Evolutionary conservation across 2,797 vertebrate species (phyloP), one percentile per base, ranked within the genome.

Genomic region (Microctenopoma stevenorrisi): DNA sequence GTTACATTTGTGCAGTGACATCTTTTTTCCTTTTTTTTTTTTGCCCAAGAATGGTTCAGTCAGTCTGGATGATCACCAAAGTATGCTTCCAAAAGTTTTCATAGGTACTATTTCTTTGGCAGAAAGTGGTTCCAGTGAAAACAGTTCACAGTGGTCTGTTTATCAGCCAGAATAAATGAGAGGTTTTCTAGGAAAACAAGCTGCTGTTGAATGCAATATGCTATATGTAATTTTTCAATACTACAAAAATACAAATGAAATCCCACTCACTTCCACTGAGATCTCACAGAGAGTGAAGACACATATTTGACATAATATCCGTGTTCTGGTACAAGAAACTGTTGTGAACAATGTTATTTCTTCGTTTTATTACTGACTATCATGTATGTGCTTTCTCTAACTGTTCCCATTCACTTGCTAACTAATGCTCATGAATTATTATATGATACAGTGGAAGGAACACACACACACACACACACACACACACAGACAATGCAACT

Each of bases 381-480:
- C n/a, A 4, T 44, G 44, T 53, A 38, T 37, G 11, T 53, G n/a
- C 8, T 47, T 56, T 50, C 72, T 62, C 30, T 16, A 13, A 48
- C 38, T 70, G 43, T 50, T 64, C 72, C n/a, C 60, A 14, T 54
- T 56, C 48, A 64, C 58, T 78, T 72, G 66, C 59, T 63, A 72
- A 74, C 61, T 50, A 47, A 57, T 68, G 52, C 55, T 78, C 49
- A 62, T 50, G 52, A 35, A 72, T 43, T 40, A 66, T 81, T 72
- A 81, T 80, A 68, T 82, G 62, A 59, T 72, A 43, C 30, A 5
- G 42, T 63, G 48, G 28, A 74, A 71, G 48, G 42, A 4, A 4
- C 3, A 73, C 49, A 44, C 49, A 61, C 42, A 71, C 40, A 74
- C 22, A 67, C 57, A 7, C 5, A 73, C 49, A 44, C 52, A 61